Conservation (phyloP, 2,113 vertebrate species). For the Sceloporus tristichus region DNA sequence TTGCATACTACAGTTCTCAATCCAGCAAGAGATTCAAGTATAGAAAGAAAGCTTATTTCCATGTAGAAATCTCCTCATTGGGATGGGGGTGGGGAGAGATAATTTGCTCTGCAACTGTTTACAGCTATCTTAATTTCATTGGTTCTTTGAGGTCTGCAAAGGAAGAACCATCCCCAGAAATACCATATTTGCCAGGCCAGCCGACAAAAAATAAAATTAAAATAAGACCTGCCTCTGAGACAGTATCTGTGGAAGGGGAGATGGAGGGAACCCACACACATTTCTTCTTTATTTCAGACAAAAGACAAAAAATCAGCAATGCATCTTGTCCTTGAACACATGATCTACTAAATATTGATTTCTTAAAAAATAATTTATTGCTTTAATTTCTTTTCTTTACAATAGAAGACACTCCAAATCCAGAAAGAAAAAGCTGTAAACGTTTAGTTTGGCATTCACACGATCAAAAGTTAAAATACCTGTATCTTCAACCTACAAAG, state of each 20-base stretch:
- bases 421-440: slow-evolving; percentile 98
- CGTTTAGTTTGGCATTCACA: slow-evolving; percentile 99
- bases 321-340: slow-evolving; percentile 92
- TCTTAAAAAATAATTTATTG: slow-evolving; percentile 99
- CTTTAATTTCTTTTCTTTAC: slow-evolving; percentile 94
- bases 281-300: slow-evolving; percentile 77
- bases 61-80: background rate
- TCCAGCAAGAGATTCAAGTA: background rate
- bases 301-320: slow-evolving; percentile 88
- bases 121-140: slow-evolving; percentile 72
- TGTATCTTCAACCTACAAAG: slow-evolving; percentile 86
- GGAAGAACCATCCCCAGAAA: slow-evolving; percentile 74
- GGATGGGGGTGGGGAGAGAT: background rate
- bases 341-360: slow-evolving; percentile 96
- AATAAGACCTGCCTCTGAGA: slow-evolving; percentile 47
- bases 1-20: background rate
- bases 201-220: slow-evolving; percentile 54
- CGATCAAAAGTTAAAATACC: slow-evolving; percentile 90
- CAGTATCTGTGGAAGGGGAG: slow-evolving; percentile 63
- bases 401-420: slow-evolving; percentile 97
- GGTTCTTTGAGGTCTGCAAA: slow-evolving; percentile 74
- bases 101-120: slow-evolving; percentile 52
- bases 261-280: slow-evolving; percentile 47
- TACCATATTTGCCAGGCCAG: slow-evolving; percentile 75
- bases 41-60: background rate